A percentile compares a stretch with the other conserved stretches of the same genome.
Conservation (phyloP, 1,140 invertebrate species). For the Penaeus indicus region DNA sequence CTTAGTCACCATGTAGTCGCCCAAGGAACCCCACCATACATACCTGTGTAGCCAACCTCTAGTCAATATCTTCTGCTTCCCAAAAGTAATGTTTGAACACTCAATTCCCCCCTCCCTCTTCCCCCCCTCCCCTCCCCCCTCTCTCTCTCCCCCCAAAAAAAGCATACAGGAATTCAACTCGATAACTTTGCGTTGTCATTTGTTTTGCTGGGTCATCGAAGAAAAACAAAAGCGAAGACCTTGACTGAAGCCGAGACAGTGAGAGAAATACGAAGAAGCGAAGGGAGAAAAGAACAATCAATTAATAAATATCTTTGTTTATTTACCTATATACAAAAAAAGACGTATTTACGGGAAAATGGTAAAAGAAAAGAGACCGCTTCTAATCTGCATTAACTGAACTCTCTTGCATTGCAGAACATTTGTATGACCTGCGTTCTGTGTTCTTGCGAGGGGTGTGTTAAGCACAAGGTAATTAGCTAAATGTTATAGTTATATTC, state of each 20-base stretch:
- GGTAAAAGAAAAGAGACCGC: background rate
- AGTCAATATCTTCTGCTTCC: background rate
- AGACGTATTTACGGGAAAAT: background rate
- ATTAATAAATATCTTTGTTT: no score
- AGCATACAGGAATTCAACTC: no score
- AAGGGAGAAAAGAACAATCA: no score
- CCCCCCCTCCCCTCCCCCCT: background rate
- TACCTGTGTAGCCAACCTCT: no score
- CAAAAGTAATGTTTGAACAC: conserved; percentile 37
- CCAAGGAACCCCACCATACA: no score
- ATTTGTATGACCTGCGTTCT: conserved; percentile 42
- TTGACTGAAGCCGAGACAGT: no score
- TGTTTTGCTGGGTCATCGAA: conserved; percentile 35
- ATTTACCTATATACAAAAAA: background rate
- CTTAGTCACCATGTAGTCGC: no score
- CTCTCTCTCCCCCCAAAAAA: background rate
- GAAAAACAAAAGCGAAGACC: background rate
- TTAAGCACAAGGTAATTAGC: conserved; percentile 32
- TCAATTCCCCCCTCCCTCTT: background rate
- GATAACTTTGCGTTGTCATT: conserved; percentile 15
- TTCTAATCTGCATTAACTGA: conserved; percentile 12
- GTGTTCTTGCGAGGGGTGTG: conserved; percentile 16
- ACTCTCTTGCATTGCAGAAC: conserved; percentile 34
- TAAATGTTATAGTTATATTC: conserved; percentile 7
- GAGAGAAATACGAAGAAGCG: no score